phyloP scores from a whole-genome alignment of 1,140 invertebrate species.

The Pollicipes pollicipes region DNA sequence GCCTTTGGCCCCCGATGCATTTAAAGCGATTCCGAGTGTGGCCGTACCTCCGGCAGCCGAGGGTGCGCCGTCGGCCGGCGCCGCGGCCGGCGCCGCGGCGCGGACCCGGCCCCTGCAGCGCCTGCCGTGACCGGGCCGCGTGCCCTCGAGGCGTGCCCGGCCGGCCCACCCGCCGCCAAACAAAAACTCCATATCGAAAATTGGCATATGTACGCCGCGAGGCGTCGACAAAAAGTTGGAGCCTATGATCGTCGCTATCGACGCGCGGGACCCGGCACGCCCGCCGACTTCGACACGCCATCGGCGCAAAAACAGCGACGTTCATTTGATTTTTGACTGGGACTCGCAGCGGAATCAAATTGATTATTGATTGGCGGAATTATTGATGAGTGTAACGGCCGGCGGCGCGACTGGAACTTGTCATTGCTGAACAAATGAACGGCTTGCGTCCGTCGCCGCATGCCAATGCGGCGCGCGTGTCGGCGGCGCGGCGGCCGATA shows the following conservation, averaged over 20 bases:
- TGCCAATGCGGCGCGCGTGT: background rate
- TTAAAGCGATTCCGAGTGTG: too few relatives aligned
- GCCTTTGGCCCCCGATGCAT: too few relatives aligned
- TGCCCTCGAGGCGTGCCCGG: background rate
- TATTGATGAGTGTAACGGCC: background rate
- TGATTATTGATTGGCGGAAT: background rate
- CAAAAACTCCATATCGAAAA: background rate
- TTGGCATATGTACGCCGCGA: background rate
- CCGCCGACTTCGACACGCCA: background rate
- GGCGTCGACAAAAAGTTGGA: background rate
- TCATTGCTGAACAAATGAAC: background rate
- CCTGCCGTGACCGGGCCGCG: background rate
- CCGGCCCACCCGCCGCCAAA: background rate
- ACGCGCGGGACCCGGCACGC: background rate
- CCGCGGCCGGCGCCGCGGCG: too few relatives aligned
- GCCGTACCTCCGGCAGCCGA: too few relatives aligned
- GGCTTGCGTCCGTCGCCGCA: background rate
- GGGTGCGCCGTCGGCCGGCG: too few relatives aligned
- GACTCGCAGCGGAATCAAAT: background rate
- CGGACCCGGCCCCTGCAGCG: background rate
- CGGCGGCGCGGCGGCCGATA: too few relatives aligned
- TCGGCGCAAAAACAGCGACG: background rate
- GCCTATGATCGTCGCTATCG: background rate
- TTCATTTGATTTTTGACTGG: background rate
- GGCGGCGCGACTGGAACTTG: background rate